phyloP scores from a whole-genome alignment of 1,140 invertebrate species.

The Aphelenchoides fujianensis region DNA sequence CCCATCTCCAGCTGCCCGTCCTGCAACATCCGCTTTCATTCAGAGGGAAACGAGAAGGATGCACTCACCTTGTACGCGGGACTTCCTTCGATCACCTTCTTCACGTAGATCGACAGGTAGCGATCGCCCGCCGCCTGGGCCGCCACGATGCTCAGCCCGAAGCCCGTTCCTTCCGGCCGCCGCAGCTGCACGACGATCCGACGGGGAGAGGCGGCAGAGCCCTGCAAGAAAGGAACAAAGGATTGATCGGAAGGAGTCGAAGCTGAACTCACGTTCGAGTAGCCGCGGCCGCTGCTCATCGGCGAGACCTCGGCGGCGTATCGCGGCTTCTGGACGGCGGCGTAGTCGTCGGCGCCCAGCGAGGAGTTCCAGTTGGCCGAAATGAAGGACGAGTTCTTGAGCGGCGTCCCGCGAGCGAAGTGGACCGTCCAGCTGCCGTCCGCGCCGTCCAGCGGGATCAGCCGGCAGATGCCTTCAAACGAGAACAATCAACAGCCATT shows the following conservation, averaged over 20 bases:
- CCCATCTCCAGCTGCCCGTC: slow-evolving; percentile 90
- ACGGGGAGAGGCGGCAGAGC: background rate
- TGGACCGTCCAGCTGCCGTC: slow-evolving; percentile 88
- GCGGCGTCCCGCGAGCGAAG: slow-evolving; percentile 6
- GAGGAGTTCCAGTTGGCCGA: slow-evolving; percentile 14
- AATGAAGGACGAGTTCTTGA: slow-evolving; percentile 23
- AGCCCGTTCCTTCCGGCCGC: slow-evolving; percentile 36
- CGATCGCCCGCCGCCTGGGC: slow-evolving; percentile 54
- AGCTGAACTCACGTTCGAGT: background rate
- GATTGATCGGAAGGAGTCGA: background rate
- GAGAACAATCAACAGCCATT: slow-evolving; percentile 1
- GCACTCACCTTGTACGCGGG: slow-evolving; percentile 47
- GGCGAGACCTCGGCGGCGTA: background rate
- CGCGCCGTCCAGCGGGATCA: slow-evolving; percentile 82
- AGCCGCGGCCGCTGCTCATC: background rate
- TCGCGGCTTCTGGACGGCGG: background rate
- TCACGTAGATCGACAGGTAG: slow-evolving; percentile 58
- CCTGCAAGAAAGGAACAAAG: no score
- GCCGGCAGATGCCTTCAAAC: slow-evolving; percentile 72
- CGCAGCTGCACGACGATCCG: background rate
- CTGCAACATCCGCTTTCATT: slow-evolving; percentile 62
- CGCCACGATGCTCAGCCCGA: slow-evolving; percentile 59
- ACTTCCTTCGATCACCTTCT: slow-evolving; percentile 63
- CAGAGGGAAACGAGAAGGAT: no score
- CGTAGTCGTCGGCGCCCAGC: slow-evolving; percentile 9